These are phyloP conservation scores for Lamellibrachia luymesi DNA, from an alignment of 1,140 invertebrate genomes.

Conservation along the genomic window DNA sequence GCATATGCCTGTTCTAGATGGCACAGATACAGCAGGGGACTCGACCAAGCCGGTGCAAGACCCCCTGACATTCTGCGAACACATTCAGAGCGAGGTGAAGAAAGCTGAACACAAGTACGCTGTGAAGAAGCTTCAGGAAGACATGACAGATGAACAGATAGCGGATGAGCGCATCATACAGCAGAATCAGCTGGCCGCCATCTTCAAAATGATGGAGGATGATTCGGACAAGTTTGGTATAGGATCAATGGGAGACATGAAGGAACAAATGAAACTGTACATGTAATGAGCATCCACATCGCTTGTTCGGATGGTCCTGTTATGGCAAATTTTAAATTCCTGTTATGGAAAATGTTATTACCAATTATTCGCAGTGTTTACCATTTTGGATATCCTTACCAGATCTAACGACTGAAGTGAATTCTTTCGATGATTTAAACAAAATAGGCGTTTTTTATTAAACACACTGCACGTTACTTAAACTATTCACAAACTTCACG, in stretches of 20 bases:
- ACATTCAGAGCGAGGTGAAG: slow-evolving; percentile 54
- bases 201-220: slow-evolving; percentile 51
- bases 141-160: slow-evolving; percentile 46
- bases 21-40: no score
- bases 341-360: not conserved
- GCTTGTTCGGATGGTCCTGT: not conserved
- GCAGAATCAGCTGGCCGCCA: slow-evolving; percentile 46
- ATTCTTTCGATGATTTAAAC: no score
- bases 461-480: no score
- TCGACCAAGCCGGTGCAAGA: slow-evolving; percentile 27
- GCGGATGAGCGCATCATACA: slow-evolving; percentile 46
- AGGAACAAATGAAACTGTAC: slow-evolving; percentile 53
- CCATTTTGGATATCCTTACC: no score
- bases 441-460: no score
- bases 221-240: slow-evolving; percentile 51
- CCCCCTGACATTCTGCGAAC: slow-evolving; percentile 50
- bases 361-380: no score
- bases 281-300: not conserved
- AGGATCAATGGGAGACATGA: slow-evolving; percentile 44
- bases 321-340: not conserved
- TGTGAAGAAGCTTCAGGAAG: slow-evolving; percentile 42
- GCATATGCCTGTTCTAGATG: not conserved
- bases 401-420: no score
- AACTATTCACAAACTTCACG: no score
- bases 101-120: slow-evolving; percentile 46